Conservation (phyloP, 2,888 invertebrate species). For the Ormyrus nitidulus region DNA sequence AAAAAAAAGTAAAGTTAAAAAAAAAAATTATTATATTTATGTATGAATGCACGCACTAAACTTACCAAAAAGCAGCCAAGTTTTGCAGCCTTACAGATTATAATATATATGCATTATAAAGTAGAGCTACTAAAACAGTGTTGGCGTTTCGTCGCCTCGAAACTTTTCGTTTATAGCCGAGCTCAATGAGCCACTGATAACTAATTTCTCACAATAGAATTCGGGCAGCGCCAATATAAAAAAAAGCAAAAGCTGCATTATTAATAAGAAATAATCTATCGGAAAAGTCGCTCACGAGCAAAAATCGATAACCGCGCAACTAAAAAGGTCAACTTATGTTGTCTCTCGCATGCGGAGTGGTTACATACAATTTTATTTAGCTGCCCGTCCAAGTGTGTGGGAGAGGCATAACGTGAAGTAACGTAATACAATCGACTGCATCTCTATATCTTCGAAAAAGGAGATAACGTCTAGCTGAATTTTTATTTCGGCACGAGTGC, state of each 20-base stretch:
- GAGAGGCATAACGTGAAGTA: neutral
- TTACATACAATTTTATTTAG: conserved; percentile 32
- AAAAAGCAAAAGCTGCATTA: too few species aligned
- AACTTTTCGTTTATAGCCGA: too few species aligned
- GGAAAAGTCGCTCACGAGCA: conserved; percentile 19
- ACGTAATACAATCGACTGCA: neutral
- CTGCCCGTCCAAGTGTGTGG: neutral
- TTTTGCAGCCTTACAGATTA: neutral
- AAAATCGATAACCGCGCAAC: conserved; percentile 53
- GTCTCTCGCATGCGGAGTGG: conserved; percentile 3
- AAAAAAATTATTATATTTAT: neutral
- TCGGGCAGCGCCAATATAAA: neutral
- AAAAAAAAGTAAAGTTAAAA: neutral
- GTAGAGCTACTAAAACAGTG: too few species aligned
- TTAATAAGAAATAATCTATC: conserved; percentile 43
- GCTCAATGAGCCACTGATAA: too few species aligned
- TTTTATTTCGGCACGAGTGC: neutral
- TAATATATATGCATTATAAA: neutral
- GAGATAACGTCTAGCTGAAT: neutral
- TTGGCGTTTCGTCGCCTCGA: too few species aligned
- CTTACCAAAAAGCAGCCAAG: conserved; percentile 11
- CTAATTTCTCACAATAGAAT: neutral
- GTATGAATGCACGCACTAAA: neutral
- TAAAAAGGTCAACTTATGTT: conserved; percentile 44
- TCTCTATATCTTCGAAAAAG: too few species aligned